Base-by-base conservation (phyloP, 2,797 vertebrate genomes). In the Enteromius paludinosus region DNA sequence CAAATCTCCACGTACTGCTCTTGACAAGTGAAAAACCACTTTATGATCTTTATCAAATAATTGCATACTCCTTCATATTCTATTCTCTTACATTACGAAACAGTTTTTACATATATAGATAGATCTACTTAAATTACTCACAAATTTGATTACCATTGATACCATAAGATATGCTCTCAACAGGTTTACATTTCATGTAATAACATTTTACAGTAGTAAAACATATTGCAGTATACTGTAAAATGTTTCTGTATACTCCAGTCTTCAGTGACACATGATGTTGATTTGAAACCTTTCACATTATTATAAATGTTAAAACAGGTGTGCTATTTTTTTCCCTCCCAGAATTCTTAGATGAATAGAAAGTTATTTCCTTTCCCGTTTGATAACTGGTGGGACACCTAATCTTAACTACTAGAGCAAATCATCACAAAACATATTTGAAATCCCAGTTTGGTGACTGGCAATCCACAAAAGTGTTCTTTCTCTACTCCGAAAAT, bases 401-500 rank as follows among this genome's bases (percentile, higher is more conserved):
- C 15, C 7, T 25, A 76, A n/a, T 5, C 1, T 68, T 23, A 62
- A 62, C 6, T 62, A 6, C 5, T 41, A 41, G 3, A 14, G 2
- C 35, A 41, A 68, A 68, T 12, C n/a, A 68, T 23, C 35, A 23
- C 35, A 61, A 47, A 10, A 20, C 11, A 7, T 47, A 73, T 73
- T 64, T 64, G 10, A 64, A 52, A 62, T 73, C 64, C 69, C 15
- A 45, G 25, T 3, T 64, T 81, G 54, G 9, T 52, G 12, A 61
- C 5, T 25, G 35, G 54, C 11, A 41, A 54, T 38, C 25, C 1
- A 61, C 66, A 71, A 71, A 45, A 18, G 4, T 9, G 0, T 49
- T 61, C 18, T 49, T 71, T 80, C 66, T 30, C 33, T 54, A 54
- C 25, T 56, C 3, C 1, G 10, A 70, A 69, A 79, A 79, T 70